A percentile compares a stretch with the other conserved stretches of the same genome.
Evolutionary conservation across 2,797 vertebrate genomes (phyloP).

Genomic region (Acanthis flammea): DNA sequence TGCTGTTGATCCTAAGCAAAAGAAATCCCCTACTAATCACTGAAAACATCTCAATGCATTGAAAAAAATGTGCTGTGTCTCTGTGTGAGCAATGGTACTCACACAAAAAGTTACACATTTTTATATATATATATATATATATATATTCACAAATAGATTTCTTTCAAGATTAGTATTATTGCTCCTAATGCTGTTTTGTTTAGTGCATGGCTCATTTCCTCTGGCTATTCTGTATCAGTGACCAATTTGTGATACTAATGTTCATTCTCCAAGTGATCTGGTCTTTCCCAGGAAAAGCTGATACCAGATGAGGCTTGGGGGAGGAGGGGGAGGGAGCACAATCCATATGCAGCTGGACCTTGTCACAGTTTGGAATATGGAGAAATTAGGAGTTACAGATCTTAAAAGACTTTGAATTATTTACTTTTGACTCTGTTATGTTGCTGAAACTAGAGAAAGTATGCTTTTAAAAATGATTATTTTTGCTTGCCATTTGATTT

Average conservation of each 20-base stretch:
- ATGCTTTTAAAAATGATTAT: neutral
- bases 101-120: neutral
- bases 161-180: neutral
- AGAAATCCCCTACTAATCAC: neutral
- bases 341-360: neutral
- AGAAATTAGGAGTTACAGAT: neutral
- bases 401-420: neutral
- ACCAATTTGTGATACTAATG: neutral
- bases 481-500: conserved; percentile 14
- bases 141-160: accelerated
- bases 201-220: neutral
- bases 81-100: neutral
- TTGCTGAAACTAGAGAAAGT: neutral
- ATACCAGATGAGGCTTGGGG: neutral
- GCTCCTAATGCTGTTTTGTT: neutral
- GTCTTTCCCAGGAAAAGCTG: neutral
- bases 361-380: neutral
- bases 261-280: neutral
- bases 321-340: neutral
- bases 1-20: neutral
- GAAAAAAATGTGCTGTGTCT: neutral
- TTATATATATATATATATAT: accelerated
- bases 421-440: neutral
- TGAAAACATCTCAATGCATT: neutral
- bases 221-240: neutral